Conservation (phyloP, 2,797 vertebrate species). For the Lophura swinhoii region DNA sequence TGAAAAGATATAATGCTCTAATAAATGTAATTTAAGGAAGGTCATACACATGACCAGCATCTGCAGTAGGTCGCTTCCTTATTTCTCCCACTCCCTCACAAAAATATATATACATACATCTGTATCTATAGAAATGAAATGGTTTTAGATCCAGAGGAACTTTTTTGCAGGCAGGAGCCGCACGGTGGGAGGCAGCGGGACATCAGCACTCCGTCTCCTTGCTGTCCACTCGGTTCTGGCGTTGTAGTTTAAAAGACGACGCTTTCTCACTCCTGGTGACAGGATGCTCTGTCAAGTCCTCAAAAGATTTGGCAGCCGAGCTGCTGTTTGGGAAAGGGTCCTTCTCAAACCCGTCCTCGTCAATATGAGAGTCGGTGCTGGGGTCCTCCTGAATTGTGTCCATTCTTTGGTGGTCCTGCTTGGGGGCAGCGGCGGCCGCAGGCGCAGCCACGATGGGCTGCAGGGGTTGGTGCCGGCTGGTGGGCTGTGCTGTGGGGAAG, state of each 20-base stretch:
- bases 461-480: slow-evolving; percentile 74
- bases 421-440: slow-evolving; percentile 59
- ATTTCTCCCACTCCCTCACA: slow-evolving; percentile 47
- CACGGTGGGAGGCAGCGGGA: not conserved
- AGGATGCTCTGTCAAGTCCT: slow-evolving; percentile 92
- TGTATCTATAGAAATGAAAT: slow-evolving; percentile 66
- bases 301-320: slow-evolving; percentile 88
- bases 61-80: slow-evolving; percentile 73
- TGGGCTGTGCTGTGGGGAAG: slow-evolving; percentile 66
- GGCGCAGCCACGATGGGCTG: slow-evolving; percentile 61
- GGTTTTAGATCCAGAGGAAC: slow-evolving; percentile 39
- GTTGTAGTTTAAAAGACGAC: slow-evolving; percentile 85
- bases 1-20: slow-evolving; percentile 54
- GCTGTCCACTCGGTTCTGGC: slow-evolving; percentile 91
- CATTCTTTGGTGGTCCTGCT: slow-evolving; percentile 87
- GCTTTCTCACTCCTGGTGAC: slow-evolving; percentile 84
- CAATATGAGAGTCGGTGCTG: slow-evolving; percentile 89
- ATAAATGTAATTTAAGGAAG: slow-evolving; percentile 54
- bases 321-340: slow-evolving; percentile 88
- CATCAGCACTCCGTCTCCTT: slow-evolving; percentile 94
- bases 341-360: slow-evolving; percentile 86
- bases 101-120: slow-evolving; percentile 66
- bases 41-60: slow-evolving; percentile 74
- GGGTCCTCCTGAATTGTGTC: slow-evolving; percentile 97
- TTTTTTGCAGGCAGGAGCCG: not conserved